Percentiles rank a stretch among this genome's conserved stretches.
Conservation (phyloP, 2,113 vertebrate species). For the Microtus montanus region DNA sequence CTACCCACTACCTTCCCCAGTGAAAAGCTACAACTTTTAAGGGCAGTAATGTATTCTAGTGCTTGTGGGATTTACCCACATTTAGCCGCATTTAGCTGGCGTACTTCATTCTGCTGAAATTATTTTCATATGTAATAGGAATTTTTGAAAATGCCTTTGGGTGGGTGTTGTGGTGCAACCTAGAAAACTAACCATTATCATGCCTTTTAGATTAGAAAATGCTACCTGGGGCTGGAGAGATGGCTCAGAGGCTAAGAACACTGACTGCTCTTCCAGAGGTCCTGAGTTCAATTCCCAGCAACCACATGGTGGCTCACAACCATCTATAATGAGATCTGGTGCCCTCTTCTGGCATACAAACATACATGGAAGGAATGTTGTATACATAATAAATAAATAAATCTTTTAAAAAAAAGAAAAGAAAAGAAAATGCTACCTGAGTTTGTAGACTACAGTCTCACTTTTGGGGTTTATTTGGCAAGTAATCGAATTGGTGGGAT, state of each 20-base stretch:
- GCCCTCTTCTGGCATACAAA: no score
- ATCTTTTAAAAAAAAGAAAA: no score
- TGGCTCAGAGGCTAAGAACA: no score
- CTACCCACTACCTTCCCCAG: neutral
- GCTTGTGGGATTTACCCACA: no score
- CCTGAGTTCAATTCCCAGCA: no score
- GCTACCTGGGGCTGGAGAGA: no score
- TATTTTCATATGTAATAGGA: constrained; percentile 7
- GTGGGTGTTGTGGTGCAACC: neutral
- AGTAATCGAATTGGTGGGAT: constrained; percentile 9
- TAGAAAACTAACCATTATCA: neutral
- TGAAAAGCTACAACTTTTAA: neutral
- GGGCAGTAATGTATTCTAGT: neutral
- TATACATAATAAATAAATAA: no score
- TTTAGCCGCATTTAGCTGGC: no score
- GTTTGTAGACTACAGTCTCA: neutral
- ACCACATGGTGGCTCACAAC: no score
- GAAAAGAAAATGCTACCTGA: constrained; percentile 19
- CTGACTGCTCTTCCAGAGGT: no score
- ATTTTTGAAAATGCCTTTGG: neutral
- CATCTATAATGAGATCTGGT: no score
- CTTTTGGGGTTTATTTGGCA: constrained; percentile 14
- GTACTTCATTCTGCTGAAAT: neutral
- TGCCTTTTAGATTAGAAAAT: constrained; percentile 24
- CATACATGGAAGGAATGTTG: no score